phyloP scores from a whole-genome alignment of 2,113 vertebrate genomes.

The Ancistrus triradiatus region DNA sequence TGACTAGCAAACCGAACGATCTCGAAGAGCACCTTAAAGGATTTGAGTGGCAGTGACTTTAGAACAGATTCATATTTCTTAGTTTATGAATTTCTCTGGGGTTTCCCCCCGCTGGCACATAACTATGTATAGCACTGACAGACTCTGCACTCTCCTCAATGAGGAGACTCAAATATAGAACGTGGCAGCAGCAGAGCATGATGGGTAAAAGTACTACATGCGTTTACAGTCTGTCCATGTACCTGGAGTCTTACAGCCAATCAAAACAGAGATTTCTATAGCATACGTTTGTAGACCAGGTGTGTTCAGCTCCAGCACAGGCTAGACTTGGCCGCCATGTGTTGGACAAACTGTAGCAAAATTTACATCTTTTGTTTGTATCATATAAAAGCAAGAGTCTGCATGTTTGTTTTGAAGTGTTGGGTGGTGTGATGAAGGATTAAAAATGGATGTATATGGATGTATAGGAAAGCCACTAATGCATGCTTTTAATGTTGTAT shows the following conservation, averaged over 20 bases:
- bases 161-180: conserved; percentile 21
- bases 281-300: conserved; percentile 8
- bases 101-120: conserved; percentile 24
- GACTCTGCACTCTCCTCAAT: conserved; percentile 17
- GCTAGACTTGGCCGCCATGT: no score
- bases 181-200: conserved; percentile 24
- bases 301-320: no score
- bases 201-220: conserved; percentile 23
- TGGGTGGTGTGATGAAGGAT: background rate
- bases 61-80: conserved; percentile 2
- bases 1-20: no score
- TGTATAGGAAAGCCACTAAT: conserved; percentile 33
- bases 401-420: conserved; percentile 2
- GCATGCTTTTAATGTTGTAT: conserved; percentile 32
- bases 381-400: background rate
- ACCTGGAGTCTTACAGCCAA: background rate
- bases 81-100: conserved; percentile 12
- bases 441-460: conserved; percentile 7
- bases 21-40: conserved; percentile 22
- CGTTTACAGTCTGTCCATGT: background rate
- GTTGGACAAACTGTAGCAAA: background rate
- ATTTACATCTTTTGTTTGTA: background rate
- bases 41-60: conserved; percentile 6
- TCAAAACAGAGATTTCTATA: conserved; percentile 2
- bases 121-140: conserved; percentile 40